Conservation (phyloP, 2,113 vertebrate genomes). For the Salvelinus namaycush region DNA sequence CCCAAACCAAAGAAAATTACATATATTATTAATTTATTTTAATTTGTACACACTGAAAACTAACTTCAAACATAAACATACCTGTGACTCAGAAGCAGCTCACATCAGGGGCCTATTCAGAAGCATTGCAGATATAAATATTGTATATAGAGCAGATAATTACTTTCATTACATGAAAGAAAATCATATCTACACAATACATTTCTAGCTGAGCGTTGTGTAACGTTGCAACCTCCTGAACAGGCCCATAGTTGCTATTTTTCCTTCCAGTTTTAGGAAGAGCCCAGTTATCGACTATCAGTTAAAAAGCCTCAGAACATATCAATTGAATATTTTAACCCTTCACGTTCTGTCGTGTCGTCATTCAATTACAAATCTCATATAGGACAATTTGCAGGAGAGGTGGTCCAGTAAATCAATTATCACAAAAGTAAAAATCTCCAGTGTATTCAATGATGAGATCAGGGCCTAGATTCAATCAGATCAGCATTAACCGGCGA, state of each 20-base stretch:
- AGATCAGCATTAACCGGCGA: too few relatives aligned
- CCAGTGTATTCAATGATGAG: conserved; percentile 92
- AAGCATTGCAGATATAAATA: too few relatives aligned
- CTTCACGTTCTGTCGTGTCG: conserved; percentile 55
- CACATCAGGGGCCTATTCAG: conserved; percentile 67
- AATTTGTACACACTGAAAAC: conserved; percentile 84
- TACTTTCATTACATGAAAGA: too few relatives aligned
- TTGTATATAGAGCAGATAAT: too few relatives aligned
- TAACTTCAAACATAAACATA: conserved; percentile 86
- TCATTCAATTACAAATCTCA: conserved; percentile 60
- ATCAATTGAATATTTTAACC: conserved; percentile 80
- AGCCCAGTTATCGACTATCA: conserved; percentile 51
- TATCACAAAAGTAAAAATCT: conserved; percentile 74
- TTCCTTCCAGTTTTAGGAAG: conserved; percentile 82
- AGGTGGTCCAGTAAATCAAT: conserved; percentile 77
- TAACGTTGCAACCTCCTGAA: too few relatives aligned
- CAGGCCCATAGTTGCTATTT: conserved; percentile 1
- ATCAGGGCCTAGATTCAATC: conserved; percentile 56
- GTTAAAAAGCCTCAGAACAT: conserved; percentile 85
- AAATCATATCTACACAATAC: conserved; percentile 58
- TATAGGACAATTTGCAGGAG: conserved; percentile 65
- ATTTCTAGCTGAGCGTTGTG: conserved; percentile 51
- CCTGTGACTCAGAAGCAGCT: conserved; percentile 85
- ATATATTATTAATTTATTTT: conserved; percentile 88
- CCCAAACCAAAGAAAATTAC: conserved; percentile 79